phyloP scores from a whole-genome alignment of 2,888 invertebrate genomes.

The Deilephila elpenor region DNA sequence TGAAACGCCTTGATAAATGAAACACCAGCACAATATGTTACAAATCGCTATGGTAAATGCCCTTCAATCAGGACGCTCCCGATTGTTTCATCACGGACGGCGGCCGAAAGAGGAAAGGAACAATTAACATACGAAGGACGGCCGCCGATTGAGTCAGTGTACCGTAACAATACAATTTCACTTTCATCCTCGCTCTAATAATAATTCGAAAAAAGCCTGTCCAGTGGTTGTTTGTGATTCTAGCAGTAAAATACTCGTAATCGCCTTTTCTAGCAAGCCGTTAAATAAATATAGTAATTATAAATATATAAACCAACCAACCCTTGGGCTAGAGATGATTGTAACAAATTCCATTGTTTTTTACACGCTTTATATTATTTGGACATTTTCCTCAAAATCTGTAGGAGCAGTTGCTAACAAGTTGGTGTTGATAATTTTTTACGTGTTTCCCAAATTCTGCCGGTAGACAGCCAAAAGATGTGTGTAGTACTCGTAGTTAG shows the following conservation, averaged over 20 bases:
- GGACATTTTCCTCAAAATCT: too few species aligned
- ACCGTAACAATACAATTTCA: neutral
- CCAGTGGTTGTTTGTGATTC: neutral
- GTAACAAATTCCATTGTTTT: too few species aligned
- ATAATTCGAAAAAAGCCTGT: neutral
- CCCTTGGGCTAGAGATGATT: too few species aligned
- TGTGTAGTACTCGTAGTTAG: too few species aligned
- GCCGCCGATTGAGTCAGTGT: neutral
- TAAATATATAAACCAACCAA: too few species aligned
- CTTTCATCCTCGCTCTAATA: neutral
- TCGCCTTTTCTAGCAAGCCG: too few species aligned
- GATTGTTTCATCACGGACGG: conserved; percentile 54
- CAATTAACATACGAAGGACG: conserved; percentile 39
- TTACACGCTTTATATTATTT: too few species aligned
- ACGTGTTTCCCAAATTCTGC: too few species aligned
- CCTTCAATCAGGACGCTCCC: conserved; percentile 51
- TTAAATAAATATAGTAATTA: too few species aligned
- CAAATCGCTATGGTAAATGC: conserved; percentile 56
- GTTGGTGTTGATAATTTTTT: too few species aligned
- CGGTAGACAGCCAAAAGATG: too few species aligned
- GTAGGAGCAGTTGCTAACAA: too few species aligned
- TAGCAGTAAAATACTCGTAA: neutral
- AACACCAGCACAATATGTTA: conserved; percentile 68
- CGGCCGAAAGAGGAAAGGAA: conserved; percentile 40
- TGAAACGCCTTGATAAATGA: conserved; percentile 70